Conservation (phyloP, 2,797 vertebrate species). For the Babyrousa celebensis region DNA sequence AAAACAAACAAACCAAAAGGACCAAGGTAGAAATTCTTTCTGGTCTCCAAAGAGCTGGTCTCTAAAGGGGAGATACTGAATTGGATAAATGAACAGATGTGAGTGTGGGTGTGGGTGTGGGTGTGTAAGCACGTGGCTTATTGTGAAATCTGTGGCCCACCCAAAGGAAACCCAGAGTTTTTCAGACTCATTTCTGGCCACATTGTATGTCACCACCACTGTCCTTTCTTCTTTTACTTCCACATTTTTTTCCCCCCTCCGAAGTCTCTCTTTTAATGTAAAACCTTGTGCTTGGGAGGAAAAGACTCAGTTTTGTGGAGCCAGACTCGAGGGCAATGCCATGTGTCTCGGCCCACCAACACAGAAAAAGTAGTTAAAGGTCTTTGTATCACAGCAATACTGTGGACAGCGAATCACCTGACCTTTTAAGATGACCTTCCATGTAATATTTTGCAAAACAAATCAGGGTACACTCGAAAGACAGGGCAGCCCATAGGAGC, state of each 20-base stretch:
- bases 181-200: neutral
- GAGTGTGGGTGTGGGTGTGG: neutral
- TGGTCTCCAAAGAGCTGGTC: neutral
- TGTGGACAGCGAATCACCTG: neutral
- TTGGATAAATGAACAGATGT: neutral
- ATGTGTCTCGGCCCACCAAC: neutral
- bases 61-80: neutral
- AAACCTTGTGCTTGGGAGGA: neutral
- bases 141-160: slow-evolving; percentile 10
- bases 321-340: neutral
- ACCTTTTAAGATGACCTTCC: neutral
- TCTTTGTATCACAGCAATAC: neutral
- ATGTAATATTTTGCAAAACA: neutral
- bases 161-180: neutral
- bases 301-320: neutral
- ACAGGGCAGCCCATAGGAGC: neutral
- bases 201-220: neutral
- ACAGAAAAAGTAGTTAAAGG: neutral
- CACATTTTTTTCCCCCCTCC: neutral
- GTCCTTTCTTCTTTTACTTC: neutral
- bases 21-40: neutral
- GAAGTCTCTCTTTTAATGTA: neutral
- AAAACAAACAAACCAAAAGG: no score
- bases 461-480: neutral
- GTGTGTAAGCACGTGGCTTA: neutral